A percentile compares a stretch with the other conserved stretches of the same genome.
Evolutionary conservation across 2,888 invertebrate genomes (phyloP).

Genomic region (Encarsia formosa): DNA sequence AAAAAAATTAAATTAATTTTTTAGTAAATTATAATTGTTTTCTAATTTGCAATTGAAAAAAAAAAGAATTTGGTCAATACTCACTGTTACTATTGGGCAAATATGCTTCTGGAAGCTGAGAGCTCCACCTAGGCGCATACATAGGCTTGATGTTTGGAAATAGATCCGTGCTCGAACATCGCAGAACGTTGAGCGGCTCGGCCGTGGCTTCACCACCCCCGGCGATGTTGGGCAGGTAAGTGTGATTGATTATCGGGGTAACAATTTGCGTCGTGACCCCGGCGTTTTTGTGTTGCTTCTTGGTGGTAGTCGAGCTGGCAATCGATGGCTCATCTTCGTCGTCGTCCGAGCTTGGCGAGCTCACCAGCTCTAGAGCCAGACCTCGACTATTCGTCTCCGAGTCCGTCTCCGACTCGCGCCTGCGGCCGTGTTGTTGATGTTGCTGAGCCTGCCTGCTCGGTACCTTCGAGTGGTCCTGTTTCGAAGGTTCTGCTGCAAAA

Average conservation of each 20-base stretch:
- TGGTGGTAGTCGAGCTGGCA: constrained; percentile 45
- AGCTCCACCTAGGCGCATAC: constrained; percentile 66
- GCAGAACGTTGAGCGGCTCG: constrained; percentile 46
- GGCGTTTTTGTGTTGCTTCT: constrained; percentile 46
- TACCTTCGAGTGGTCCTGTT: constrained; percentile 10
- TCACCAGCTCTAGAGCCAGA: constrained; percentile 83
- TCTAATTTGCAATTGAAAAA: not conserved
- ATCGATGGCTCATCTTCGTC: not conserved
- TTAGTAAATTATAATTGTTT: too few relatives aligned
- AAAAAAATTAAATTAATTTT: too few relatives aligned
- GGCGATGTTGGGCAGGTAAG: constrained; percentile 60
- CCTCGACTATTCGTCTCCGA: constrained; percentile 70
- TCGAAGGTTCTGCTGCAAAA: not conserved
- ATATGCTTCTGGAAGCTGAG: constrained; percentile 64
- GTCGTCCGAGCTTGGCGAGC: constrained; percentile 90
- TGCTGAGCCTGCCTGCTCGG: not conserved
- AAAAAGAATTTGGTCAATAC: not conserved
- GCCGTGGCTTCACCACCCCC: constrained; percentile 8
- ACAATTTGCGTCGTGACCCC: constrained; percentile 45
- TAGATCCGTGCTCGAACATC: constrained; percentile 60
- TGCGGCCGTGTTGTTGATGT: constrained; percentile 38
- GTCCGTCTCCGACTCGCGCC: constrained; percentile 73
- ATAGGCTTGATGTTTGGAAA: constrained; percentile 66
- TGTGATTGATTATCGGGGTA: constrained; percentile 31
- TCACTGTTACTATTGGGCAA: constrained; percentile 49